Percentiles rank a stretch among this genome's conserved stretches.
These are phyloP conservation scores for Lineus longissimus DNA, from an alignment of 1,140 invertebrate genomes.

Conservation along the genomic window DNA sequence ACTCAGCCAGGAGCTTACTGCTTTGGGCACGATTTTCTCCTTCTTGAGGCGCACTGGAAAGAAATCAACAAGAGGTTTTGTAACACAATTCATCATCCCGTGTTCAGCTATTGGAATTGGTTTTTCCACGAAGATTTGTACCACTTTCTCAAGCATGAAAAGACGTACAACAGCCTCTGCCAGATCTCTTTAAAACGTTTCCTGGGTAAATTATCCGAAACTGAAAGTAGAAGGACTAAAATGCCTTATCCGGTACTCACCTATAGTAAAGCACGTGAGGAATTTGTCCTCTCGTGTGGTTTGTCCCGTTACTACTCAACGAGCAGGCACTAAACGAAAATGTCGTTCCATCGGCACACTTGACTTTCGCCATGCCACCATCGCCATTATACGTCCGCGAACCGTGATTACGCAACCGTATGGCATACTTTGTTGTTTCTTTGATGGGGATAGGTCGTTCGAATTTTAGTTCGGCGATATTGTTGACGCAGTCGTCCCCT, in stretches of 20 bases:
- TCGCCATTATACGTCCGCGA: conserved; percentile 89
- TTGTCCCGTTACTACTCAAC: conserved; percentile 91
- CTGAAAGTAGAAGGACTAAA: too few species aligned
- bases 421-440: conserved; percentile 83
- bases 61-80: conserved; percentile 4
- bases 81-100: neutral
- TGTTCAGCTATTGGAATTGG: neutral
- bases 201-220: too few species aligned
- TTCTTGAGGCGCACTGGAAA: conserved; percentile 62
- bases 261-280: conserved; percentile 87
- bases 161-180: too few species aligned
- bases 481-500: conserved; percentile 68
- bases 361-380: conserved; percentile 75
- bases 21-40: conserved; percentile 63
- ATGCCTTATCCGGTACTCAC: conserved; percentile 21
- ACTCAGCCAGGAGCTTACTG: conserved; percentile 65
- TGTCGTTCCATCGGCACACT: conserved; percentile 85
- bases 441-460: conserved; percentile 81
- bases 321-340: conserved; percentile 91
- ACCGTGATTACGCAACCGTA: conserved; percentile 85
- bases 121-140: too few species aligned
- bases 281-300: conserved; percentile 87
- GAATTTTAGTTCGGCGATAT: conserved; percentile 85
- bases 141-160: too few species aligned
- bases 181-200: too few species aligned